A percentile compares a stretch with the other conserved stretches of the same genome.
These are phyloP conservation scores for Diachrysia chrysitis DNA, from an alignment of 2,888 invertebrate genomes.

Conservation along the genomic window DNA sequence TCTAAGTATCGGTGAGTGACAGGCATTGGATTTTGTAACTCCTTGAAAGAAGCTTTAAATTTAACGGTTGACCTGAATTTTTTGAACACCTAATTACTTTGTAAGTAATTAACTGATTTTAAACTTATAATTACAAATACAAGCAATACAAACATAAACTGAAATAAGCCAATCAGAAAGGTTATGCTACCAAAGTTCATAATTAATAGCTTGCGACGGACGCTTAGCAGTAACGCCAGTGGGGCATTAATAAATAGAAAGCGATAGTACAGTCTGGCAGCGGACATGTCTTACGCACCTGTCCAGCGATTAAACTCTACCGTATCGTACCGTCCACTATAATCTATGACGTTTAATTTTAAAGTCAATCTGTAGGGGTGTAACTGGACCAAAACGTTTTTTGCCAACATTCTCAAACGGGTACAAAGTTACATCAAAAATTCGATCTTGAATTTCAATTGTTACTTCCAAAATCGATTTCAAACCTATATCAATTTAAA, in stretches of 20 bases:
- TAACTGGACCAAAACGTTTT: not conserved
- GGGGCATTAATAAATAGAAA: conserved; percentile 76
- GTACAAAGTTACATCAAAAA: not conserved
- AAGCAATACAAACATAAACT: not conserved
- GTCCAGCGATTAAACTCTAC: conserved; percentile 80
- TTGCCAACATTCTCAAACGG: too few relatives aligned
- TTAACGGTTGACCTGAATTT: not conserved
- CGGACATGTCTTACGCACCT: conserved; percentile 78
- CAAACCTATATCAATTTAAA: not conserved
- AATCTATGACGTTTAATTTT: conserved; percentile 73
- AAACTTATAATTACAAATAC: not conserved
- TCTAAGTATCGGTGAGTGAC: conserved; percentile 55
- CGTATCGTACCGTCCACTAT: conserved; percentile 65
- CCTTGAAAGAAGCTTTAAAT: conserved; percentile 17
- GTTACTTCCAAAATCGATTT: not conserved
- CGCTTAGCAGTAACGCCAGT: conserved; percentile 46
- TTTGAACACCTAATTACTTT: conserved; percentile 1
- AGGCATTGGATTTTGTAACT: conserved; percentile 40
- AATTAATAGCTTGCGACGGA: conserved; percentile 40
- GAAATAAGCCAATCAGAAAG: conserved; percentile 10
- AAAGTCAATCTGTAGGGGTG: conserved; percentile 64
- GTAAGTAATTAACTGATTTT: not conserved
- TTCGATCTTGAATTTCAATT: not conserved
- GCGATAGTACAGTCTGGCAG: conserved; percentile 59
- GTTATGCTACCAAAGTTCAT: conserved; percentile 16